Evolutionary conservation across 2,797 vertebrate genomes (phyloP).

Genomic region (Poeciliopsis infans): DNA sequence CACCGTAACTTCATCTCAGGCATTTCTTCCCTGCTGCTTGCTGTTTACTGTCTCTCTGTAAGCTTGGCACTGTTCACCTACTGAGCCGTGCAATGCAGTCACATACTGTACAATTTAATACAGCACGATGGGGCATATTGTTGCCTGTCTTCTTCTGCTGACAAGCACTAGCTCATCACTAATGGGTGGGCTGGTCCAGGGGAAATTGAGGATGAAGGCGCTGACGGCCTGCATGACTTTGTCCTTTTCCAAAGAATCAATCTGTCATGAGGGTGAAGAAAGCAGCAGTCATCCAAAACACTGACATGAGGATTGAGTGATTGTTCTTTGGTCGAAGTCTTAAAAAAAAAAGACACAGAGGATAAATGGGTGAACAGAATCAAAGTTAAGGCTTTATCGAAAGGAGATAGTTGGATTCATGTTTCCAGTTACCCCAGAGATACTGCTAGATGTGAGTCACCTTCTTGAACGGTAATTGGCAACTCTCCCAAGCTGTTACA

Average conservation of each 20-base stretch:
- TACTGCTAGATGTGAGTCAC: constrained; percentile 43
- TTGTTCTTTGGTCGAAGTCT: constrained; percentile 35
- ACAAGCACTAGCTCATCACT: constrained; percentile 65
- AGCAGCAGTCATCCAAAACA: constrained; percentile 60
- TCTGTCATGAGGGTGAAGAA: constrained; percentile 51
- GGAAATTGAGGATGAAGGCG: constrained; percentile 38
- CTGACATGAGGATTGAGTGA: constrained; percentile 48
- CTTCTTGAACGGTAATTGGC: constrained; percentile 59
- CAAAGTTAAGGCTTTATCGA: constrained; percentile 20
- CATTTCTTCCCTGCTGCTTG: constrained; percentile 44
- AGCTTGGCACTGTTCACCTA: constrained; percentile 46
- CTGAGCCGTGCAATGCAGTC: constrained; percentile 55
- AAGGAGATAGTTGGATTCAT: constrained; percentile 39
- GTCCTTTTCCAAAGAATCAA: constrained; percentile 62
- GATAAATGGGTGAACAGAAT: constrained; percentile 30
- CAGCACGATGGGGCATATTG: constrained; percentile 56
- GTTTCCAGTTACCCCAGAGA: constrained; percentile 36
- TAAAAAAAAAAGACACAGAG: constrained; percentile 37
- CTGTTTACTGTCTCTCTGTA: constrained; percentile 36
- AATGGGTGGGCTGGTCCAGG: constrained; percentile 56
- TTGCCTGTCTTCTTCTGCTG: constrained; percentile 50
- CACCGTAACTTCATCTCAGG: constrained; percentile 57
- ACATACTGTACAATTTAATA: constrained; percentile 47
- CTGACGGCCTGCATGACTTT: constrained; percentile 30
- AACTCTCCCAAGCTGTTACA: constrained; percentile 38